These are phyloP conservation scores for Spilarctia lutea DNA, from an alignment of 2,888 invertebrate genomes.

Conservation along the genomic window DNA sequence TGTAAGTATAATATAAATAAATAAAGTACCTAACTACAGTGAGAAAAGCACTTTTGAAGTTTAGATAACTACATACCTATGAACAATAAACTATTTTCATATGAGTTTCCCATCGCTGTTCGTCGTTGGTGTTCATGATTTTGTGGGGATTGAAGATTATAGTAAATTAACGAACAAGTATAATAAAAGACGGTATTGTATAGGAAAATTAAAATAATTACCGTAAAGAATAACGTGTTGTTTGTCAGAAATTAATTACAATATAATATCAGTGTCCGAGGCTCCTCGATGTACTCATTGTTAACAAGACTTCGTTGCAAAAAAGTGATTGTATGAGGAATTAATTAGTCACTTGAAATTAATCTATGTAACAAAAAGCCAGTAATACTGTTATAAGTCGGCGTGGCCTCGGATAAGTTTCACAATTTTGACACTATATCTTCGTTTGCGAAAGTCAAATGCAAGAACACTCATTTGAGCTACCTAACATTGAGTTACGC, in stretches of 20 bases:
- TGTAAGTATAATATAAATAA: too few relatives aligned
- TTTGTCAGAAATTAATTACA: neutral
- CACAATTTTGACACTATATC: conserved; percentile 78
- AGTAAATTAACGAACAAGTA: neutral
- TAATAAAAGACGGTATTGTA: neutral
- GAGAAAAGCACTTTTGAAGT: neutral
- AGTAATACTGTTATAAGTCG: conserved; percentile 48
- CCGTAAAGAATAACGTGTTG: neutral
- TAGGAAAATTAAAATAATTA: neutral
- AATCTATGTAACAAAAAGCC: conserved; percentile 67
- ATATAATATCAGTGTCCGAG: neutral
- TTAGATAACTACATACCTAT: neutral
- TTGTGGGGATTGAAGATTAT: neutral
- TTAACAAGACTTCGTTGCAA: conserved; percentile 31
- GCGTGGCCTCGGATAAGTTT: conserved; percentile 69
- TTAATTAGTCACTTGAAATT: conserved; percentile 63
- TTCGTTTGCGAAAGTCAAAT: conserved; percentile 78
- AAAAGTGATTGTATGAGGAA: conserved; percentile 51
- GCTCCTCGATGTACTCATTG: neutral
- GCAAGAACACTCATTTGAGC: conserved; percentile 68
- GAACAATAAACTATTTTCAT: too few relatives aligned
- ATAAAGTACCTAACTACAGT: too few relatives aligned
- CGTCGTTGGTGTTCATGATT: neutral
- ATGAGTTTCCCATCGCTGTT: neutral
- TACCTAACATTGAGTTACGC: conserved; percentile 57